Conservation (phyloP, 2,888 invertebrate species). For the Chironomus riparius region DNA sequence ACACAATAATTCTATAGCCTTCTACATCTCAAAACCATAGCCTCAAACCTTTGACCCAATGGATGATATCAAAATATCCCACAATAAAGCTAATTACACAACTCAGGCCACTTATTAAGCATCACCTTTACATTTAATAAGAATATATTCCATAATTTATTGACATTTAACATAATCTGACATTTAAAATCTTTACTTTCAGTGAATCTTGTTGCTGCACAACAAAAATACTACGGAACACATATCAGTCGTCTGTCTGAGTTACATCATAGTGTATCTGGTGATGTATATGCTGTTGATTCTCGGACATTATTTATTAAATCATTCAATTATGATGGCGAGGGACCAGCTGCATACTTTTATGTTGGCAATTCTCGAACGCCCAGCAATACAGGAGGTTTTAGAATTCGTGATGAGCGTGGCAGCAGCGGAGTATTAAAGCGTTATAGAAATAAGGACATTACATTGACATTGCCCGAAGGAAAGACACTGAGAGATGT, state of each 20-base stretch:
- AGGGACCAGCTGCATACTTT: conserved; percentile 90
- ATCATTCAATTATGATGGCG: conserved; percentile 84
- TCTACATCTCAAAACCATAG: no score
- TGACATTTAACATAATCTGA: background rate
- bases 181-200: background rate
- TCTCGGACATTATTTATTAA: conserved; percentile 76
- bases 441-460: conserved; percentile 69
- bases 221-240: conserved; percentile 61
- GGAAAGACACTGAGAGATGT: conserved; percentile 74
- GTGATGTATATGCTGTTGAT: conserved; percentile 81
- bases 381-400: conserved; percentile 57
- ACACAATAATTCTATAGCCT: no score
- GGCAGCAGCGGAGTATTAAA: conserved; percentile 70
- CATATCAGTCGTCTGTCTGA: conserved; percentile 67
- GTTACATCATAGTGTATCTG: conserved; percentile 76
- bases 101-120: background rate
- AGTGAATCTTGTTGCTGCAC: conserved; percentile 32
- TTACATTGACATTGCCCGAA: conserved; percentile 79
- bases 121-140: background rate
- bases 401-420: conserved; percentile 72
- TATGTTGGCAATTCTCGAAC: conserved; percentile 68
- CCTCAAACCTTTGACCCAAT: background rate
- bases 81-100: background rate
- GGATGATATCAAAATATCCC: background rate
- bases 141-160: background rate